A percentile compares a stretch with the other conserved stretches of the same genome.
Evolutionary conservation across 2,888 invertebrate genomes (phyloP).

Genomic region (Melolontha melolontha): DNA sequence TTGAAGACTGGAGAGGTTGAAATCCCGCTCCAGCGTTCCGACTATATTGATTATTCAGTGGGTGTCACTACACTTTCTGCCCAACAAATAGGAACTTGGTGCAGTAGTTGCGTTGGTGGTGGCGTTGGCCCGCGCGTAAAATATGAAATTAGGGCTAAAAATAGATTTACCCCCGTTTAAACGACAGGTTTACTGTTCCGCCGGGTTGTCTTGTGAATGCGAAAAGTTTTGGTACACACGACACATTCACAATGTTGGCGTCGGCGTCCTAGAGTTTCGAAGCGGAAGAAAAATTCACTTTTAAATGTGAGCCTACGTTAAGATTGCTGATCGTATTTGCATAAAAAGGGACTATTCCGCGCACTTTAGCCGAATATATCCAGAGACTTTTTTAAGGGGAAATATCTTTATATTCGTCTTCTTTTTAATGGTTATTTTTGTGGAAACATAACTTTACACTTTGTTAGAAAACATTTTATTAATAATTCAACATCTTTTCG

Average conservation of each 20-base stretch:
- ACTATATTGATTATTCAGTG: conserved; percentile 30
- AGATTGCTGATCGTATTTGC: conserved; percentile 12
- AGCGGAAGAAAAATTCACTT: conserved; percentile 3
- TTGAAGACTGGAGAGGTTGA: background rate
- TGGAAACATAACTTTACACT: conserved; percentile 10
- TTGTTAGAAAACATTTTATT: conserved; percentile 10
- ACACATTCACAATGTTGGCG: background rate
- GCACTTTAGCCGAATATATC: conserved; percentile 9
- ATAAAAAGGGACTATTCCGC: conserved; percentile 6
- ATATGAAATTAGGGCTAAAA: conserved; percentile 34
- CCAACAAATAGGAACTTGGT: conserved; percentile 26
- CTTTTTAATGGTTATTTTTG: background rate
- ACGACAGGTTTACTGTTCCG: conserved; percentile 25
- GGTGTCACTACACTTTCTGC: conserved; percentile 18
- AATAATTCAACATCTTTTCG: conserved; percentile 8
- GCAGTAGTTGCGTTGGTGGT: conserved; percentile 28
- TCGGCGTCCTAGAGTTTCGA: background rate
- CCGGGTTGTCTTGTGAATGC: conserved; percentile 3
- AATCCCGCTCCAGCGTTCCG: conserved; percentile 4
- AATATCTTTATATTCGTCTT: conserved; percentile 1
- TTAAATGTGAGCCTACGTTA: conserved; percentile 1
- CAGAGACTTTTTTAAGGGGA: background rate
- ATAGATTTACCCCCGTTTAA: conserved; percentile 10
- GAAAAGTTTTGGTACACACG: background rate
- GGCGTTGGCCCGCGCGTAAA: conserved; percentile 20